Evolutionary conservation across 2,113 vertebrate genomes (phyloP), one percentile per base, ranked within the genome.

Genomic region (Alethe castanea): DNA sequence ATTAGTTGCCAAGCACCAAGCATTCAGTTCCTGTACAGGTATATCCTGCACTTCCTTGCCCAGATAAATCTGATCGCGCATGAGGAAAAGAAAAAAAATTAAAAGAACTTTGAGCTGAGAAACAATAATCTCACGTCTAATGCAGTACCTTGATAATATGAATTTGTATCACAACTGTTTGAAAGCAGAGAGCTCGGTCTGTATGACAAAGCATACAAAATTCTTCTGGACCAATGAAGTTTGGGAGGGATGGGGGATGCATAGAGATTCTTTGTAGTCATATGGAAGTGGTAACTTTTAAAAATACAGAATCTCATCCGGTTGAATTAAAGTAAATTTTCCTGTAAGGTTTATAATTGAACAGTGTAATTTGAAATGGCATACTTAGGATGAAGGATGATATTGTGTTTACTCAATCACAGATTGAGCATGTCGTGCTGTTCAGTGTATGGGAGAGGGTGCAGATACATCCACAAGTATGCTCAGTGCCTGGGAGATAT

Each of bases 171-270:
- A 59, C 11, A 52, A n/a, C 23, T 48, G 1, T 28, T 50, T 69
- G 15, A 81, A 93, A 66, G 15, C 22, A 33, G 31, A 44, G n/a
- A n/a, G 2, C 11, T 53, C 10, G 4, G 0, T 14, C 18, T 56
- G 7, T 19, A 11, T 23, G 33, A 80, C 28, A 56, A 80, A 66
- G 14, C 9, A 47, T 2, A 76, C 8, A 45, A 25, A 35, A 26
- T 26, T 47, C 20, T 81, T 71, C 14, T 53, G 61, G 23, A 42
- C 6, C 5, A 3, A 23, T 20, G 9, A 47, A 61, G 2, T 66
- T 62, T 31, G 38, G 26, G 35, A 33, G 44, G 4, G 36, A 0
- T 1, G 6, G 3, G 3, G 24, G 2, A 12, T 44, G 4, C 33
- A 52, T 3, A 50, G 19, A 52, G 2, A 47, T 66, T 52, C 31